Base-by-base conservation (phyloP, 1,140 invertebrate genomes). In the Colletes gigas region DNA sequence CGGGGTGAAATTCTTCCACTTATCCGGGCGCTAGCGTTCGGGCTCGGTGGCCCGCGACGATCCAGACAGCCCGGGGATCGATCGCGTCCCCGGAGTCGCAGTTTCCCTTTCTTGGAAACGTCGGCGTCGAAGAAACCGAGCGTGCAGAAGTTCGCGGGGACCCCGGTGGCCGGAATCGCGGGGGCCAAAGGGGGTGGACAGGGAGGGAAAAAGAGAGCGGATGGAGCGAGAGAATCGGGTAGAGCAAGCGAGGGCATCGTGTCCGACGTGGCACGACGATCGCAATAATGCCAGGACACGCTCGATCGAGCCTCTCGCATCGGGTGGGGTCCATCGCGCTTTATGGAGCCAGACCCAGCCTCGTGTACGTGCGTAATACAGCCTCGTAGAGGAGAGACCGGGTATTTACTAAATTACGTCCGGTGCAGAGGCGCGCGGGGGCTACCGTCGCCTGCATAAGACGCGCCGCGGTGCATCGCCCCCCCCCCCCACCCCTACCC, bases 211-310 rank as follows among this genome's bases (percentile, higher is more conserved):
- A 21, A 19, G 17, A 44, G n/a, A 54, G 41, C 19, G 44, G 54
- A 14, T 10, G 19, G 41, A 60, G 44, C 39, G 47, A 57, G n/a
- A 17, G 14, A 39, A 60, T 50, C 59, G 15, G 63, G n/a, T 6
- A 12, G 50, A 52, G 39, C 19, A 54, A 63, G 59, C 70, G 71
- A 81, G 77, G 30, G 71, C 62, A 76, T 87, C 72, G 86, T 84
- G 83, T 76, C 47, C 63, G 75, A 80, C 66, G 76, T 73, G 82
- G 81, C 70, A 86, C 84, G 82, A 86, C 84, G 85, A 85, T 86
- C 76, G 70, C 77, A 87, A 86, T 87, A 87, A 87, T 79, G 85
- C 74, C 82, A 79, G 75, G 86, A 87, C 76, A 87, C 86, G 86
- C 82, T 86, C 82, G 82, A 87, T 87, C 82, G 86, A 87, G 82